phyloP scores from a whole-genome alignment of 2,797 vertebrate genomes.

The Centroberyx gerrardi region DNA sequence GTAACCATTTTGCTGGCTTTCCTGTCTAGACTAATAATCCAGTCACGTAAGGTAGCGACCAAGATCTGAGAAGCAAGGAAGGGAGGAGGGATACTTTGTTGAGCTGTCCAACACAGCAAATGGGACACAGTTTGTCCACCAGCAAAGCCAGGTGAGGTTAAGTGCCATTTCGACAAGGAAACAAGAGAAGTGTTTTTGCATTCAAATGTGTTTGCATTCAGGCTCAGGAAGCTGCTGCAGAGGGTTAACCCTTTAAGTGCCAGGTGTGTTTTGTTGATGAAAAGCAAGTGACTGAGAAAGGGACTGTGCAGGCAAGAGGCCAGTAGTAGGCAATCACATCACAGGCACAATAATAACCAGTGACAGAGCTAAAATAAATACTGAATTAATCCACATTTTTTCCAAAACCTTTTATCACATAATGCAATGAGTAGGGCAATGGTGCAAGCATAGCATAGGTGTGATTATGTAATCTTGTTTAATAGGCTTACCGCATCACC shows the following conservation, averaged over 20 bases:
- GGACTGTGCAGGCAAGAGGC: slow-evolving; percentile 29
- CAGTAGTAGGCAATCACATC: slow-evolving; percentile 15
- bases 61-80: slow-evolving; percentile 3
- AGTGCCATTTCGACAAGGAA: slow-evolving; percentile 40
- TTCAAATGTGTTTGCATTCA: slow-evolving; percentile 61
- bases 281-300: slow-evolving; percentile 18
- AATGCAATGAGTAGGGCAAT: slow-evolving; percentile 43
- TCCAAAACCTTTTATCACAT: slow-evolving; percentile 2
- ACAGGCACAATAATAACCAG: slow-evolving; percentile 19
- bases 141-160: slow-evolving; percentile 55
- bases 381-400: not conserved
- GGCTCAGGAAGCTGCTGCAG: slow-evolving; percentile 17
- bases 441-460: slow-evolving; percentile 54
- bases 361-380: not conserved
- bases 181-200: slow-evolving; percentile 41
- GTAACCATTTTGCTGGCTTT: slow-evolving; percentile 5
- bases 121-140: slow-evolving; percentile 23
- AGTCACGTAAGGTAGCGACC: slow-evolving; percentile 20
- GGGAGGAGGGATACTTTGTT: slow-evolving; percentile 20
- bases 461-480: slow-evolving; percentile 45
- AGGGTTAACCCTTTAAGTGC: slow-evolving; percentile 17
- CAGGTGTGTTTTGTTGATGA: not conserved
- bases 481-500: slow-evolving; percentile 91
- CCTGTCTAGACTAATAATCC: not conserved
- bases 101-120: slow-evolving; percentile 43